Evolutionary conservation across 2,113 vertebrate genomes (phyloP).

Genomic region (Triplophysa siluroides): DNA sequence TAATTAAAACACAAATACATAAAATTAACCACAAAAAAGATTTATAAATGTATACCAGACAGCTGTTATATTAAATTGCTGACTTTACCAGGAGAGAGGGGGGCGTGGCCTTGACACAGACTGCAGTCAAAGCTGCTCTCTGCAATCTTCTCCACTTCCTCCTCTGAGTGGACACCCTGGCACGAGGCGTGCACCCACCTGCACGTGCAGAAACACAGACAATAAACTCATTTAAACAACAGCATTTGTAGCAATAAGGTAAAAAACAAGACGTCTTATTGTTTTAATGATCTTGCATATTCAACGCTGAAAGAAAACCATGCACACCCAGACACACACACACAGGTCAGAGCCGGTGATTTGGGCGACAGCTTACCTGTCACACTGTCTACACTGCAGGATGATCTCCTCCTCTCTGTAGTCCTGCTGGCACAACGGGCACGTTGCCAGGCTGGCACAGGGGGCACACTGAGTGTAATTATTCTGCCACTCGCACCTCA

Average conservation of each 20-base stretch:
- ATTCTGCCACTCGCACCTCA: conserved; percentile 96
- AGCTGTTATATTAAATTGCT: neutral
- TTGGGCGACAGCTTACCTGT: conserved; percentile 77
- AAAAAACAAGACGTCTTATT: neutral
- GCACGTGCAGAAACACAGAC: neutral
- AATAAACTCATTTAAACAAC: neutral
- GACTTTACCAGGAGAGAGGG: conserved; percentile 77
- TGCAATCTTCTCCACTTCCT: conserved; percentile 90
- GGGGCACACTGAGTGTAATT: conserved; percentile 97
- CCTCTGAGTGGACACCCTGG: conserved; percentile 91
- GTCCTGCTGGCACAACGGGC: conserved; percentile 85
- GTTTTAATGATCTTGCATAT: neutral
- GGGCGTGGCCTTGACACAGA: conserved; percentile 88
- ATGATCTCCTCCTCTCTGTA: conserved; percentile 93
- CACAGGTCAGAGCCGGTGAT: neutral
- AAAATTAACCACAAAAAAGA: conserved; percentile 5
- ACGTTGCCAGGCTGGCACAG: conserved; percentile 88
- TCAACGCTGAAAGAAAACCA: neutral
- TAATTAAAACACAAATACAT: neutral
- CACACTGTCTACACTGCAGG: conserved; percentile 93
- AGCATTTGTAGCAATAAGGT: neutral
- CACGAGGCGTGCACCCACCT: conserved; percentile 98
- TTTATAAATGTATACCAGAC: neutral
- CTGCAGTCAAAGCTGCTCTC: conserved; percentile 94
- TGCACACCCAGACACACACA: conserved; percentile 10